Percentiles rank a stretch among this genome's conserved stretches.
phyloP scores from a whole-genome alignment of 2,888 invertebrate species.

The Leucophenga maculata region DNA sequence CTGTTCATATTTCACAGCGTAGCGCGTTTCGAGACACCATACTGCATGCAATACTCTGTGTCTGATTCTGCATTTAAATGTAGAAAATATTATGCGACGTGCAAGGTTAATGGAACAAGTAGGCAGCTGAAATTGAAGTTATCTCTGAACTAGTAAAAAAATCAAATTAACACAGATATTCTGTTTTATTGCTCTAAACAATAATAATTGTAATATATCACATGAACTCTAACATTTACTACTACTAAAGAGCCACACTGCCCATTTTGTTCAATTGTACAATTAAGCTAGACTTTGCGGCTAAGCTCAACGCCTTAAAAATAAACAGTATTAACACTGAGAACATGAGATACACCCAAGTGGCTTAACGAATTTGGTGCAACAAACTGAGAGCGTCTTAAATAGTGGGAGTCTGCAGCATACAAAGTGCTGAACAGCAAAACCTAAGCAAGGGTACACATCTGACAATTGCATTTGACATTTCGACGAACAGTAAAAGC shows the following conservation, averaged over 20 bases:
- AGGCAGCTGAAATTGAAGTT: background rate
- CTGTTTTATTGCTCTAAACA: background rate
- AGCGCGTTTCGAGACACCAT: background rate
- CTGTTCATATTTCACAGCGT: conserved; percentile 24
- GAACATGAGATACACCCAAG: conserved; percentile 1
- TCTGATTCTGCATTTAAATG: background rate
- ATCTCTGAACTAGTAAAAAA: background rate
- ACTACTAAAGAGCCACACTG: conserved; percentile 39
- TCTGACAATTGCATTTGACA: conserved; percentile 62
- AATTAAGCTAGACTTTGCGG: conserved; percentile 48
- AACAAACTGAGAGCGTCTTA: background rate
- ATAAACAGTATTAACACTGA: conserved; percentile 1
- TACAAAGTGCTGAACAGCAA: no score
- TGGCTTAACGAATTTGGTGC: background rate
- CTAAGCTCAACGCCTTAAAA: conserved; percentile 38
- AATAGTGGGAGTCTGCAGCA: no score
- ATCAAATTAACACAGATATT: background rate
- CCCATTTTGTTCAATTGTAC: conserved; percentile 37
- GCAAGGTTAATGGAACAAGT: conserved; percentile 10
- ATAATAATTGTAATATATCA: conserved; percentile 31
- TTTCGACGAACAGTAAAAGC: conserved; percentile 55
- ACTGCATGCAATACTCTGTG: background rate
- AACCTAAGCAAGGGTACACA: conserved; percentile 48
- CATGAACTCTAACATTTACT: conserved; percentile 59
- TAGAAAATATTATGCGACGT: background rate